These are phyloP conservation scores for Hipposideros armiger DNA, from an alignment of 2,113 vertebrate species.

Conservation along the genomic window DNA sequence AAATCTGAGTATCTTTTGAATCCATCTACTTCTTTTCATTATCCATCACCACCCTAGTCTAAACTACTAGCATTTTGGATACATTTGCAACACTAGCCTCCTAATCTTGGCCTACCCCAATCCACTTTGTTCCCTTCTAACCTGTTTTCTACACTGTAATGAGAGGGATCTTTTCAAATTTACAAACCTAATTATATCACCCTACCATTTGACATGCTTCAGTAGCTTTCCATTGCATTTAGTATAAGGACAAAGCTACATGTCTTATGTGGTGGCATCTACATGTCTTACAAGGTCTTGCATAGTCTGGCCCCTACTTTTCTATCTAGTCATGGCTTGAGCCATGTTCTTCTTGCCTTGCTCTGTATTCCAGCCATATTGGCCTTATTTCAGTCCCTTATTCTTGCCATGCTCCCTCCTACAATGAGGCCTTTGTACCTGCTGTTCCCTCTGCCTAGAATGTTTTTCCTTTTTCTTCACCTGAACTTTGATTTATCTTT, in stretches of 20 bases:
- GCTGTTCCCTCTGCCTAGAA: conserved; percentile 60
- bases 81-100: conserved; percentile 10
- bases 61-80: conserved; percentile 57
- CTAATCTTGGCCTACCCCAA: conserved; percentile 66
- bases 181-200: conserved; percentile 54
- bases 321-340: conserved; percentile 60
- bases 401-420: conserved; percentile 64
- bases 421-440: conserved; percentile 48
- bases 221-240: conserved; percentile 62
- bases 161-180: conserved; percentile 68
- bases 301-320: conserved; percentile 1
- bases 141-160: conserved; percentile 67
- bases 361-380: conserved; percentile 54
- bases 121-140: conserved; percentile 47
- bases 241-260: conserved; percentile 54
- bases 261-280: conserved; percentile 47
- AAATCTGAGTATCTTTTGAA: conserved; percentile 69
- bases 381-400: conserved; percentile 57
- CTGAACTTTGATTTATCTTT: conserved; percentile 64
- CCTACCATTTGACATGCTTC: conserved; percentile 53
- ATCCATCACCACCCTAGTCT: conserved; percentile 54
- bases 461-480: conserved; percentile 65
- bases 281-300: conserved; percentile 64
- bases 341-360: conserved; percentile 67
- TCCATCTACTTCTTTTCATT: conserved; percentile 65